A percentile compares a stretch with the other conserved stretches of the same genome.
phyloP scores from a whole-genome alignment of 2,113 vertebrate genomes.

The Grammomys dolichurus region DNA sequence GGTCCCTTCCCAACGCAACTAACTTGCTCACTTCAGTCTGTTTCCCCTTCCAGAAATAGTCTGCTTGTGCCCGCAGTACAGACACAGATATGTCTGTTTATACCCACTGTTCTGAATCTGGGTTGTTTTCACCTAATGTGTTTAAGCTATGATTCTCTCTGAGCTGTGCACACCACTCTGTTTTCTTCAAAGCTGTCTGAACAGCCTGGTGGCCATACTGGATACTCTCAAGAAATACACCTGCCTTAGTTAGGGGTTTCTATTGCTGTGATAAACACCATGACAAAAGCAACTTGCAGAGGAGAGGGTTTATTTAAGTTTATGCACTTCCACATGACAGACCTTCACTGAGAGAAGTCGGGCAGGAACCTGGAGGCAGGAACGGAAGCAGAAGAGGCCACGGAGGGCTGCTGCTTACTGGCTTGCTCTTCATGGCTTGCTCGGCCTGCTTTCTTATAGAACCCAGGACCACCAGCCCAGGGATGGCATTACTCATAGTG shows the following conservation, averaged over 20 bases:
- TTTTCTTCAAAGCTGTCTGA: neutral
- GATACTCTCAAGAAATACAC: neutral
- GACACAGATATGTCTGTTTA: neutral
- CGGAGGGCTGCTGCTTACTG: neutral
- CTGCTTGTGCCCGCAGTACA: neutral
- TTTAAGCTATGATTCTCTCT: neutral
- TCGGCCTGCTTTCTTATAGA: neutral
- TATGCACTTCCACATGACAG: no score
- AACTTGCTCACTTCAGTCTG: neutral
- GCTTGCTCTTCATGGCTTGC: neutral
- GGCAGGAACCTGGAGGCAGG: neutral
- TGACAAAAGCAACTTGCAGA: neutral
- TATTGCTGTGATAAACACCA: neutral
- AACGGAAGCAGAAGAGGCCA: neutral
- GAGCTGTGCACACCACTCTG: neutral
- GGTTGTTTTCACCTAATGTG: conserved; percentile 6
- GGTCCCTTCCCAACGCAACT: neutral
- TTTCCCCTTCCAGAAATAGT: conserved; percentile 15
- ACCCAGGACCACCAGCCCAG: neutral
- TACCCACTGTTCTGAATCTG: neutral
- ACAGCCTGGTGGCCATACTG: neutral
- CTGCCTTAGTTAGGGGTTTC: neutral
- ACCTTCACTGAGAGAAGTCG: neutral
- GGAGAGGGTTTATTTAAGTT: neutral
- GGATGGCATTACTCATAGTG: neutral